Conservation (phyloP, 1,140 invertebrate species). For the Nasonia vitripennis region DNA sequence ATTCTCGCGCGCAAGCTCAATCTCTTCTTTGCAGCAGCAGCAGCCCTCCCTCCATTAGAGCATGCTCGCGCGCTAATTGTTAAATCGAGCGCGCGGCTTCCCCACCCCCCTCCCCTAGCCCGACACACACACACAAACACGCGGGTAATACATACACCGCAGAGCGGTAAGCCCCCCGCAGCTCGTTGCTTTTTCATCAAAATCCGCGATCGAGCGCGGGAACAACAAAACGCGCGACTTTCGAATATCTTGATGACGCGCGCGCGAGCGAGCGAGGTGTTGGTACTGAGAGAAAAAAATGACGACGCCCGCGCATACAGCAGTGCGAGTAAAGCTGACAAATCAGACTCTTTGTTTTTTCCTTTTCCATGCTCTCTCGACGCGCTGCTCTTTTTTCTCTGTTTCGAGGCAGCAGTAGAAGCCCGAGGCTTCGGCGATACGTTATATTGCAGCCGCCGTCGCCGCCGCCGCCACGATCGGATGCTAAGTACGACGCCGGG, state of each 20-base stretch:
- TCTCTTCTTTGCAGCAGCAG: constrained; percentile 10
- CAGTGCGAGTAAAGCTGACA: constrained; percentile 6
- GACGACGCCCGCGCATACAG: background rate
- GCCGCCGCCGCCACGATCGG: constrained; percentile 56
- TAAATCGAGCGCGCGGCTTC: constrained; percentile 48
- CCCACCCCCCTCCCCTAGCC: background rate
- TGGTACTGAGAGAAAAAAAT: constrained; percentile 1
- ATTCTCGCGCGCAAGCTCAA: background rate
- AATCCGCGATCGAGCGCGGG: constrained; percentile 9
- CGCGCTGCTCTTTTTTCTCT: background rate
- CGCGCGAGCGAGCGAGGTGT: background rate
- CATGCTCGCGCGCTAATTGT: constrained; percentile 43
- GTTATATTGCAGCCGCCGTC: constrained; percentile 53
- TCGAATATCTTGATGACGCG: background rate
- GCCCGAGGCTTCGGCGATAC: constrained; percentile 59
- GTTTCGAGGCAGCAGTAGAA: constrained; percentile 23
- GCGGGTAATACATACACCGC: background rate
- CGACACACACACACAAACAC: background rate
- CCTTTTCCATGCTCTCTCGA: background rate
- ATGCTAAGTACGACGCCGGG: constrained; percentile 68
- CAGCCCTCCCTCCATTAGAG: constrained; percentile 32
- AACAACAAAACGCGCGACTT: background rate
- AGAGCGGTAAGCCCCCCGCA: background rate
- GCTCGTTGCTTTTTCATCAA: constrained; percentile 31
- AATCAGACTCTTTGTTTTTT: constrained; percentile 25